Base-by-base conservation (phyloP, 2,113 vertebrate genomes). In the Chionis minor region DNA sequence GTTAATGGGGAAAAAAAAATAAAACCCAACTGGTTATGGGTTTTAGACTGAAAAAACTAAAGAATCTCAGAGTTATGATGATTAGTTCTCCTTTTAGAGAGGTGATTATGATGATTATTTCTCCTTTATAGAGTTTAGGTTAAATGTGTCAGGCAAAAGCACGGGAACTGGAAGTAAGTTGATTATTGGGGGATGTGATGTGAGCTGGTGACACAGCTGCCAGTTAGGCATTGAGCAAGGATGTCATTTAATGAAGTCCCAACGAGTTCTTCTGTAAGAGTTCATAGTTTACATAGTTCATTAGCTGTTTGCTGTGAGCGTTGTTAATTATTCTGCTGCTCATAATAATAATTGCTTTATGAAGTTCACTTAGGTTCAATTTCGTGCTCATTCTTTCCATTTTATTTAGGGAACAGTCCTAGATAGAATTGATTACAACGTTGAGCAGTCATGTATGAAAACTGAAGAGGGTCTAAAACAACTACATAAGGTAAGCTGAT, bases 351-450 rank as follows among this genome's bases (percentile, higher is more conserved):
- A 65, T 81, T 49, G 11, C 49, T 75, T 51, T 74, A 38, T 80
- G 55, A 45, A 49, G 8, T 63, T 81, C 30, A 71, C 80, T 69
- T 86, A 32, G 20, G 42, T 73, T 86, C 88, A 16, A 0, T 45
- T 42, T 47, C 75, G 14, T 95, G 73, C 74, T 92, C 6, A 17
- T 75, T 95, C 42, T 88, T 30, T 61, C 70, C 73, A 11, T 96
- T 92, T 92, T 62, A 19, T 94, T 54, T 93, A 99, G 99, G 99
- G 99, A 69, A 99, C 99, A 3, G 99, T 99, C 95, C 98, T 99
- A 23, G 99, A 99, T 95, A 98, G 99, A 97, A 99, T 99, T 86
- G 99, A 99, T 98, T 99, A 99, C 95, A 99, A 99, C n/a, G 99
- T 99, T 78, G 99, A 99, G 59, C 99, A 99, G 94, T 98, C 99